phyloP scores from a whole-genome alignment of 2,113 vertebrate species.

The Tetrax tetrax region DNA sequence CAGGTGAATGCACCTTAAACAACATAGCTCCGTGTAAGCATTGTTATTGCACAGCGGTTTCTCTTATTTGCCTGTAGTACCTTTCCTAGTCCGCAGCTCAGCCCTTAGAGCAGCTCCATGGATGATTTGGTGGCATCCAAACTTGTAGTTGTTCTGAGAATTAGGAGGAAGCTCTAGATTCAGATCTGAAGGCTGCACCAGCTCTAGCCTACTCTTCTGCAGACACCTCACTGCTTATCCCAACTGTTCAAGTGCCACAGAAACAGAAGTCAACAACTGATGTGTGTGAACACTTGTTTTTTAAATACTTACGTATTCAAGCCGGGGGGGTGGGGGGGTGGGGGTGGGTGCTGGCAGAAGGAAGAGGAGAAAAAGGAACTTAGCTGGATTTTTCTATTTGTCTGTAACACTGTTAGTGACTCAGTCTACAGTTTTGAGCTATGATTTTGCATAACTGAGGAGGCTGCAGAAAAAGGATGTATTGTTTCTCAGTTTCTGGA shows the following conservation, averaged over 20 bases:
- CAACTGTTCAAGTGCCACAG: not conserved
- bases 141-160: not conserved
- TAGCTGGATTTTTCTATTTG: not conserved
- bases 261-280: not conserved
- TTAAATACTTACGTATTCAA: not conserved
- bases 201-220: not conserved
- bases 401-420: not conserved
- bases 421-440: not conserved
- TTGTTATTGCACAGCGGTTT: not conserved
- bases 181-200: not conserved
- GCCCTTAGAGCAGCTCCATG: fast-evolving
- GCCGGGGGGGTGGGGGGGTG: too few species aligned
- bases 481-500: not conserved
- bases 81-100: not conserved
- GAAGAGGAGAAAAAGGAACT: not conserved
- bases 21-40: fast-evolving
- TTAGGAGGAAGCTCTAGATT: not conserved
- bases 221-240: not conserved
- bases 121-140: not conserved
- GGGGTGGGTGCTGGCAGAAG: too few species aligned
- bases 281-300: not conserved
- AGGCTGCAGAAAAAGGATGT: not conserved
- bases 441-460: not conserved
- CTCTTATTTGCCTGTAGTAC: not conserved
- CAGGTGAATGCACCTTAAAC: not conserved